Evolutionary conservation across 2,113 vertebrate genomes (phyloP).

Genomic region (Mustelus asterias): DNA sequence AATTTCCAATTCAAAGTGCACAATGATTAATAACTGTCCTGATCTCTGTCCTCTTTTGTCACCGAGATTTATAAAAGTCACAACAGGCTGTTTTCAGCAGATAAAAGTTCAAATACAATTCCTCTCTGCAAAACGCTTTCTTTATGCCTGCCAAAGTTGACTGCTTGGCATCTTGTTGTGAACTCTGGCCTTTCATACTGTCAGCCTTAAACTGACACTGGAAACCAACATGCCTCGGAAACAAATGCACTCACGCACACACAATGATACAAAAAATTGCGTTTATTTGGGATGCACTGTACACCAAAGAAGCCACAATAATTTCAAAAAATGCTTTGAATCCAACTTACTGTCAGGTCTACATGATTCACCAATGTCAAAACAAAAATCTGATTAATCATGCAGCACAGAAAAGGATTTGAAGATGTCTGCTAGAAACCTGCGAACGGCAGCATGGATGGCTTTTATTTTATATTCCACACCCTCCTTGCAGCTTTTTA

Average conservation of each 20-base stretch:
- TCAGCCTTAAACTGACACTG: not conserved
- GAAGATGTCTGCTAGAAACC: not conserved
- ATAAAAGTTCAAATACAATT: not conserved
- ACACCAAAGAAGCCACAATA: not conserved
- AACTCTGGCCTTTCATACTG: not conserved
- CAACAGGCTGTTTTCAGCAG: not conserved
- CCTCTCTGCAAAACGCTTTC: not conserved
- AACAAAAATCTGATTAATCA: not conserved
- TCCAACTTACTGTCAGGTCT: not conserved
- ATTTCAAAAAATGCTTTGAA: not conserved
- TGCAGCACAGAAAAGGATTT: slow-evolving; percentile 9
- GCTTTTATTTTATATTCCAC: not conserved
- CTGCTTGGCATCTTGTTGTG: not conserved
- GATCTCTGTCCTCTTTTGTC: not conserved
- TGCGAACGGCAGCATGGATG: not conserved
- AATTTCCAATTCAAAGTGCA: slow-evolving; percentile 7
- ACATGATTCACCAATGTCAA: not conserved
- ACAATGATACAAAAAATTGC: not conserved
- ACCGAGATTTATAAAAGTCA: not conserved
- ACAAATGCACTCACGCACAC: not conserved
- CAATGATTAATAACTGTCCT: not conserved
- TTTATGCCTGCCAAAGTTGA: not conserved
- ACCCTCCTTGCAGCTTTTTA: not conserved
- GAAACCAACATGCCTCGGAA: not conserved
- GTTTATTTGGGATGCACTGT: slow-evolving; percentile 12